Conservation (phyloP, 1,140 invertebrate species). For the Apis dorsata region DNA sequence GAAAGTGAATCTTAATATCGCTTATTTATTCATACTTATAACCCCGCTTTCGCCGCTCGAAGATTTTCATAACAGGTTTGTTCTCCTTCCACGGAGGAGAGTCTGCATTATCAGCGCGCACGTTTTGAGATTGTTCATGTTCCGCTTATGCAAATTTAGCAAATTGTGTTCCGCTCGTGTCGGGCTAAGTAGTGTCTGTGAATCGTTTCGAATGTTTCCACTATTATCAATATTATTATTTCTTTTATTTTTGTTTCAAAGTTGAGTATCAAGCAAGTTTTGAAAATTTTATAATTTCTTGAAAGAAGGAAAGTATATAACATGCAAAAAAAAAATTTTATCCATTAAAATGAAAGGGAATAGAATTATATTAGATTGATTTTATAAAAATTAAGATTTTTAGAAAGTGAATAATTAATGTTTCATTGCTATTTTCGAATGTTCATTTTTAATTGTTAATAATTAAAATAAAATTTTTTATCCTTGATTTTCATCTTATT, state of each 20-base stretch:
- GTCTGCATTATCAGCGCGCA: constrained; percentile 41
- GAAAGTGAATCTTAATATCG: constrained; percentile 64
- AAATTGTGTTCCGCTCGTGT: not conserved
- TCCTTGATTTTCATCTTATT: too few species aligned
- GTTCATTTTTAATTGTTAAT: too few species aligned
- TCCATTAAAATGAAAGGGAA: too few species aligned
- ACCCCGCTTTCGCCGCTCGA: constrained; percentile 51
- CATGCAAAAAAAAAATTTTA: too few species aligned
- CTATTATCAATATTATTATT: not conserved
- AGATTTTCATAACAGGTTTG: constrained; percentile 64
- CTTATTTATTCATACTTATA: constrained; percentile 67
- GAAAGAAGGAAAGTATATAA: too few species aligned
- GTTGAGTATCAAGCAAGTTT: too few species aligned
- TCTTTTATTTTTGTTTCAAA: not conserved
- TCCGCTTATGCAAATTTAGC: constrained; percentile 37
- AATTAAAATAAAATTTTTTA: too few species aligned
- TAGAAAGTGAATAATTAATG: too few species aligned
- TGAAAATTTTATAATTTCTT: too few species aligned
- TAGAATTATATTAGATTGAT: too few species aligned
- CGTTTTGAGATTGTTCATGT: constrained; percentile 37
- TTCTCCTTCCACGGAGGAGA: constrained; percentile 6
- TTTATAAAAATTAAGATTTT: too few species aligned
- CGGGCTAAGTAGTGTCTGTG: not conserved
- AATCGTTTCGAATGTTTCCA: not conserved
- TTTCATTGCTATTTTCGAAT: too few species aligned